A percentile compares a stretch with the other conserved stretches of the same genome.
Evolutionary conservation across 2,113 vertebrate species (phyloP).

Genomic region (Scalopus aquaticus): DNA sequence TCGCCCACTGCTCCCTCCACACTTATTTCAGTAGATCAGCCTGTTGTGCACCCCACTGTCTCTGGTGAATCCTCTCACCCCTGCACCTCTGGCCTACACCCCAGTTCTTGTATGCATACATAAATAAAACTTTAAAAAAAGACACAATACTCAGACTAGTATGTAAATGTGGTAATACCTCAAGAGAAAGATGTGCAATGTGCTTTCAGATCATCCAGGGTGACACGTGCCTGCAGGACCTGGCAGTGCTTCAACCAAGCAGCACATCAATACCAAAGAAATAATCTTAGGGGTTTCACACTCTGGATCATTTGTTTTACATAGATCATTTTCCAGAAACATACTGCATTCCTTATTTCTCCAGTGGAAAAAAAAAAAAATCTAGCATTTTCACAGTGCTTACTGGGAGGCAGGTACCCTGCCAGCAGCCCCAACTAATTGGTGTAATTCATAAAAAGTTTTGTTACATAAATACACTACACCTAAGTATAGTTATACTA

Average conservation of each 20-base stretch:
- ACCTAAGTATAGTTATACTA: background rate
- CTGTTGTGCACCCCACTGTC: no score
- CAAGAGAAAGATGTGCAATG: background rate
- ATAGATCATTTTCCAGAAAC: background rate
- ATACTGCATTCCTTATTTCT: background rate
- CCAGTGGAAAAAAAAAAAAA: background rate
- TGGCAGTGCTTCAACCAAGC: background rate
- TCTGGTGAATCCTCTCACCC: no score
- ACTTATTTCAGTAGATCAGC: no score
- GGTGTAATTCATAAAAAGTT: background rate
- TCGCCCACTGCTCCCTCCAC: no score
- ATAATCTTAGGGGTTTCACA: background rate
- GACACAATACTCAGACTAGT: accelerated
- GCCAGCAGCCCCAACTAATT: background rate
- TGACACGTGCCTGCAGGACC: background rate
- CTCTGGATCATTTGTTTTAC: background rate
- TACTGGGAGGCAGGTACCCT: background rate
- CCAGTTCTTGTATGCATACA: no score
- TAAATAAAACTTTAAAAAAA: background rate
- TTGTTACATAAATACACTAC: background rate
- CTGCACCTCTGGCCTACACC: no score
- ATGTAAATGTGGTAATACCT: accelerated
- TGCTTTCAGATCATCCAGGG: background rate
- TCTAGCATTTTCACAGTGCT: background rate
- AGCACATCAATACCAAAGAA: background rate